Percentiles rank a stretch among this genome's conserved stretches.
phyloP scores from a whole-genome alignment of 1,140 invertebrate species.

The Heliconius congener region DNA sequence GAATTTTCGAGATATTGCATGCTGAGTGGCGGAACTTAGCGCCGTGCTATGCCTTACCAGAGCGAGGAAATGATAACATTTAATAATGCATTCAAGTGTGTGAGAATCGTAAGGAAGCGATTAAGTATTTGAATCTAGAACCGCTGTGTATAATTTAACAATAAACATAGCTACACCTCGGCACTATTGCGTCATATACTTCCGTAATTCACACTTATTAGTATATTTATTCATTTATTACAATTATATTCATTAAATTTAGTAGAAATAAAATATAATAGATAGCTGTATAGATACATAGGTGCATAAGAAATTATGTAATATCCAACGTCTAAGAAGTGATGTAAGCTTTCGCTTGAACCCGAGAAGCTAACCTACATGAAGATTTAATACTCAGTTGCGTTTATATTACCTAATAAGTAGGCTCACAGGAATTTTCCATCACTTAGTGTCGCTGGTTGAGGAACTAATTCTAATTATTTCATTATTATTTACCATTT shows the following conservation, averaged over 20 bases:
- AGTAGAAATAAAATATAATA: constrained; percentile 2
- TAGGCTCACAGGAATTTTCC: neutral
- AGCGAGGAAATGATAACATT: too few relatives aligned
- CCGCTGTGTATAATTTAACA: too few relatives aligned
- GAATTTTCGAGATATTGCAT: too few relatives aligned
- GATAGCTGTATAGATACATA: neutral
- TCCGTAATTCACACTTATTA: neutral
- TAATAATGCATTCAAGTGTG: too few relatives aligned
- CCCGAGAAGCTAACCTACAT: constrained; percentile 1
- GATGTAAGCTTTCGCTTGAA: constrained; percentile 2
- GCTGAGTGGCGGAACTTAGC: too few relatives aligned
- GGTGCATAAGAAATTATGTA: neutral
- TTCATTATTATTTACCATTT: too few relatives aligned
- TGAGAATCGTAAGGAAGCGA: too few relatives aligned
- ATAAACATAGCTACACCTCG: neutral
- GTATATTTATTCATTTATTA: neutral
- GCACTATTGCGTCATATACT: neutral
- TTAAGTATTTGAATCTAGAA: too few relatives aligned
- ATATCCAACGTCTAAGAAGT: neutral
- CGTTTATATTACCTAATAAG: constrained; percentile 1
- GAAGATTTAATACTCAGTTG: neutral
- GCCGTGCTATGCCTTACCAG: too few relatives aligned
- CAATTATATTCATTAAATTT: constrained; percentile 2
- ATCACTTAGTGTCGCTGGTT: too few relatives aligned
- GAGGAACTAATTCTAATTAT: too few relatives aligned